Base-by-base conservation (phyloP, 2,888 invertebrate species). In the Ypsolopha scabrella region DNA sequence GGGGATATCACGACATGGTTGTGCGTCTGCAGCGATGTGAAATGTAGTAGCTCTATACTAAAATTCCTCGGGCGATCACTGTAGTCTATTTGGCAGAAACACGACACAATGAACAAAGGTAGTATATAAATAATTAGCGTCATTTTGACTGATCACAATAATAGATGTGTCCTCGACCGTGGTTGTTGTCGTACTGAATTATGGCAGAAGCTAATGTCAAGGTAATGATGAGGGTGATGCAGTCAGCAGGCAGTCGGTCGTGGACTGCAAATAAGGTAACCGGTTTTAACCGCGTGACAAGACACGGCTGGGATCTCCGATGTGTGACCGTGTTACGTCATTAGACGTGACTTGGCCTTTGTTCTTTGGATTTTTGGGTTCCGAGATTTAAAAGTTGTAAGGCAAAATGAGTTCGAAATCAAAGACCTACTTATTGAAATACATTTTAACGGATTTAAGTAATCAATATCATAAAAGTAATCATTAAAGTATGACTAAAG, bases 1-100 rank as follows among this genome's bases (percentile, higher is more conserved):
- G 87, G 87, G 1, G 86, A 83, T 52, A 86, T 75, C 52, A 85
- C 85, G 0, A 83, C 76, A 59, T 86, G 85, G 0, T 80, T 78
- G 1, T 69, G 64, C 0, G 75, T 75, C 55, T 80, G 73, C 11
- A 63, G 55, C 14, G 78, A 80, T 2, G 85, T 82, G 41, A 73
- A 67, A 55, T 85, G 71, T n/a, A 86, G 57, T 0, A 86, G 55
- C 57, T 81, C 83, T 8, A 85, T 68, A 54, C 85, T 85, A 54
- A 85, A 85, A 54, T 83, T 85, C 48, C 82, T 68, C 9, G 81
- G 74, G 54, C 81, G 62, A 14, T 73, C 78, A 63, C 71, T 76
- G 56, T 83, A 85, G 8, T 83, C 78, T 9, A 70, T 55, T 7
- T 66, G 67, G 60, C 75, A 72, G 53, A 70, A 68, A 65, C 76